Evolutionary conservation across 2,113 vertebrate genomes (phyloP), one percentile per base, ranked within the genome.

Genomic region (Percina caprodes): DNA sequence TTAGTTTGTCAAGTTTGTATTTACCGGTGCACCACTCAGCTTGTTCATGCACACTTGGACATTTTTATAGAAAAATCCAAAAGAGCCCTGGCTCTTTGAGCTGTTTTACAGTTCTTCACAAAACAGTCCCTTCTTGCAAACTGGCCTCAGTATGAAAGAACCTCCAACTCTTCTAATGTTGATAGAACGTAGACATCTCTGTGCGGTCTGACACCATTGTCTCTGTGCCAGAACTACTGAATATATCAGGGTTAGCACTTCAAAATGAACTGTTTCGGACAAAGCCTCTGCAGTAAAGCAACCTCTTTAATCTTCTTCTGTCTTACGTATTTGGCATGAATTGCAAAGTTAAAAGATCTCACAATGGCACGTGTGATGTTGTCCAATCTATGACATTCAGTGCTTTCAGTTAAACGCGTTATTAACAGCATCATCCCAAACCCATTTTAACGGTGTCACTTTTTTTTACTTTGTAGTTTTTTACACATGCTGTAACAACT

Each of bases 31-130:
- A 26, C 19, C n/a, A 15, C 55, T 21, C 9, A 21, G 46, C 16
- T 54, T 66, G 55, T 23, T 12, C 16, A 30, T 15, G 5, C 56
- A 62, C 18, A 46, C 45, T 45, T 54, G 14, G 13, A 30, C 33
- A 42, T 16, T 30, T 77, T 42, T 69, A 23, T 10, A 26, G 66
- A 69, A 30, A 51, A 69, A 61, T 69, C 45, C 60, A 39, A 68
- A 61, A 21, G 49, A 10, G 5, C 26, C 10, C 23, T 10, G 51
- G 14, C 33, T 18, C 74, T 35, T 56, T 49, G 23, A 56, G 58
- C 69, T 55, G 14, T 63, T 70, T 49, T 49, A 48, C 60, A 58
- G 23, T 48, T 67, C 49, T 67, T 58, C 13, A 66, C 19, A 56
- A 23, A 46, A n/a, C 45, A 60, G 52, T 11, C 13, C 13, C 11